Base-by-base conservation (phyloP, 2,797 vertebrate species). In the Sparidentex hasta region DNA sequence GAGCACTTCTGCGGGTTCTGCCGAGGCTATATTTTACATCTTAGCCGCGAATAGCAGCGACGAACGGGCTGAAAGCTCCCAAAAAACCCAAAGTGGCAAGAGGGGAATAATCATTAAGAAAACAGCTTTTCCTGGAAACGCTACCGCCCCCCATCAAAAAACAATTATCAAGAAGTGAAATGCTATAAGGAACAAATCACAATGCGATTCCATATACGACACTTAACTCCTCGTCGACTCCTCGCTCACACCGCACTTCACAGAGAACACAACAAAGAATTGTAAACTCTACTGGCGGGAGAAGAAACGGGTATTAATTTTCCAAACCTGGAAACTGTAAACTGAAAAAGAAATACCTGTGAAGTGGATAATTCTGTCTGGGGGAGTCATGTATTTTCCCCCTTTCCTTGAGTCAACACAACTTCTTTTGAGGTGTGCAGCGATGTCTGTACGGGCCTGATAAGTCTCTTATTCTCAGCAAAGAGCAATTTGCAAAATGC, bases 381-480 rank as follows among this genome's bases (percentile, higher is more conserved):
- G 86, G 87, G 78, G 87, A 92, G 92, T 92, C 92, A 90, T 91
- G 87, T 85, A 88, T 93, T 95, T 91, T 84, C 81, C 81, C 87
- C 29, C 29, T 85, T 89, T 93, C 89, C 90, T 85, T 85, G 81
- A 94, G 94, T 95, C 93, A 95, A 94, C 94, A 90, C 87, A 92
- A 92, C 94, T 94, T 93, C 88, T 93, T 95, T 93, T 93, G 93
- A 95, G 94, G 95, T 94, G 90, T 86, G 88, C 89, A 89, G 88
- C 78, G 69, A 91, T 90, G 95, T 93, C 95, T 96, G 95, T 91
- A 90, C 69, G 82, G 85, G 82, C 91, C 90, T 92, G 95, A 96
- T 96, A 96, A 95, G 91, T 95, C 92, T 92, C 92, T 93, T 93
- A 94, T 95, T 96, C 91, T 90, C 87, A 88, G 93, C 88, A 92